Evolutionary conservation across 1,140 invertebrate species (phyloP).

Genomic region (Drosophila teissieri): DNA sequence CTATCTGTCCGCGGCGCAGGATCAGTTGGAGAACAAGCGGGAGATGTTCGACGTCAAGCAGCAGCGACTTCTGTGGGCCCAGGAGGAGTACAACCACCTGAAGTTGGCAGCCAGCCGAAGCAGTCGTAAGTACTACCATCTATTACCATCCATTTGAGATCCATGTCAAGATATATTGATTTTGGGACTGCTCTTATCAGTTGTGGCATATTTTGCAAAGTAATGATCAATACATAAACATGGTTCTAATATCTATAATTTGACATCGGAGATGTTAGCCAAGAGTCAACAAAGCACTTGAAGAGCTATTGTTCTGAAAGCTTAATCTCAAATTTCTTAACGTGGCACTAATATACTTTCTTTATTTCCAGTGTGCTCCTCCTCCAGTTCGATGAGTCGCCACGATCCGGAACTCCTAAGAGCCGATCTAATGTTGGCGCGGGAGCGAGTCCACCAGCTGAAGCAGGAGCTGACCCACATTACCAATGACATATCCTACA

Average conservation of each 20-base stretch:
- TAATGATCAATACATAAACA: neutral
- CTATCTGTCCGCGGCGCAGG: slow-evolving; percentile 97
- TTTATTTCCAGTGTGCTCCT: slow-evolving; percentile 91
- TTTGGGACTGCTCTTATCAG: neutral
- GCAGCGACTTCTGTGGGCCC: slow-evolving; percentile 94
- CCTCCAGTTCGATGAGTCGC: slow-evolving; percentile 94
- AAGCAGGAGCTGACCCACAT: slow-evolving; percentile 96
- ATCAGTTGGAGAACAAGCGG: slow-evolving; percentile 97
- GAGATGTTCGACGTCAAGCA: slow-evolving; percentile 98
- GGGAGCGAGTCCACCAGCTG: slow-evolving; percentile 94
- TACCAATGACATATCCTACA: slow-evolving; percentile 95
- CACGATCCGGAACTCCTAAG: slow-evolving; percentile 97
- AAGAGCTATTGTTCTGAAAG: neutral
- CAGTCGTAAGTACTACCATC: slow-evolving; percentile 89
- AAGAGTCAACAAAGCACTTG: neutral
- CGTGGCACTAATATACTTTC: neutral
- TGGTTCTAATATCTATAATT: neutral
- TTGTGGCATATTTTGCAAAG: neutral
- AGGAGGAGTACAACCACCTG: slow-evolving; percentile 98
- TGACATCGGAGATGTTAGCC: neutral
- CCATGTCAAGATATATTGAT: neutral
- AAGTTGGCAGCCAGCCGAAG: slow-evolving; percentile 93
- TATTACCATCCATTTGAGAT: neutral
- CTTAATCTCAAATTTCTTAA: neutral
- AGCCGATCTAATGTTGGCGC: slow-evolving; percentile 95